Conservation (phyloP, 2,113 vertebrate genomes). For the Gallinago paraguaiae region DNA sequence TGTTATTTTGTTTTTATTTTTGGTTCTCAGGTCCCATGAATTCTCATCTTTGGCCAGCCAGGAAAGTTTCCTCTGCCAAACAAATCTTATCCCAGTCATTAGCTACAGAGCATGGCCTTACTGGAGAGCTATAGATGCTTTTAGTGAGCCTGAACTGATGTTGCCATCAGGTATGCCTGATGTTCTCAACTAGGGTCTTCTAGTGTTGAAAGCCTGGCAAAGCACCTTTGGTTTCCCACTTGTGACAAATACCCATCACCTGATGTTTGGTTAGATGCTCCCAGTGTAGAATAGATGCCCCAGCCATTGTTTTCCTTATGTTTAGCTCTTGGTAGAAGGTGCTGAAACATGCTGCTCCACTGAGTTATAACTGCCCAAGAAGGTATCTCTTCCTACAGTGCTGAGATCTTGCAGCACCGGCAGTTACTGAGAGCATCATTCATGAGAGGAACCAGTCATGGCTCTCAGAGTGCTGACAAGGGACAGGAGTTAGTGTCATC, state of each 20-base stretch:
- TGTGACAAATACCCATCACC: not conserved
- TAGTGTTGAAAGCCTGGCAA: not conserved
- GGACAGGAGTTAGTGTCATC: not conserved
- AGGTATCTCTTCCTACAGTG: not conserved
- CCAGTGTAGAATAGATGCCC: not conserved
- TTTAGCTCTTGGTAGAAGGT: not conserved
- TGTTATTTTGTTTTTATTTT: too few species aligned
- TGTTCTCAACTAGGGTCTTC: not conserved
- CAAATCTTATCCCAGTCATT: not conserved
- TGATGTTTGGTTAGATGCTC: not conserved
- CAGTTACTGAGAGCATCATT: not conserved
- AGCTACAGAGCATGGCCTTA: not conserved
- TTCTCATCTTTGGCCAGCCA: not conserved
- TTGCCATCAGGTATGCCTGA: not conserved
- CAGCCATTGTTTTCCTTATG: not conserved
- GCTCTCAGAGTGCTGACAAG: not conserved
- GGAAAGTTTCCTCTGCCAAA: not conserved
- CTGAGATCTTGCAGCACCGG: not conserved
- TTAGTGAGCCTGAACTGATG: not conserved
- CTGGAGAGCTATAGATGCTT: not conserved
- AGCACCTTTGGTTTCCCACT: not conserved
- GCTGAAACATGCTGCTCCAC: not conserved
- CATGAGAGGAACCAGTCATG: fast-evolving
- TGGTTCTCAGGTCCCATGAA: not conserved
- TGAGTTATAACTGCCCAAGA: not conserved